Base-by-base conservation (phyloP, 2,113 vertebrate species). In the Anguilla rostrata region DNA sequence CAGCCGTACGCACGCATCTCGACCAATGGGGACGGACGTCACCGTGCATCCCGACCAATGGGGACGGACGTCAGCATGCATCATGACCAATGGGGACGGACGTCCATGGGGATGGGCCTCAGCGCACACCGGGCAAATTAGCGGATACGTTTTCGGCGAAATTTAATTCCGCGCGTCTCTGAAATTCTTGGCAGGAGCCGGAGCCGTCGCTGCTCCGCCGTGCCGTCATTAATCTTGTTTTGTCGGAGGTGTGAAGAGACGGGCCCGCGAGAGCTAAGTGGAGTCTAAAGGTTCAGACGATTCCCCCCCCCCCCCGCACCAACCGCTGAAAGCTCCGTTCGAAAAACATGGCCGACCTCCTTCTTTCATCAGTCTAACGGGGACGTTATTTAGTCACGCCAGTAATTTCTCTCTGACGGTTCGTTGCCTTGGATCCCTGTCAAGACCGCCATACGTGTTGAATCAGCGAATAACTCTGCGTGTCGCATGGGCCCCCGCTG, bases 181-280 rank as follows among this genome's bases (percentile, higher is more conserved):
- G 41, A 91, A 95, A 95, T 94, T 94, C 92, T 93, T 93, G 91
- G 95, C 95, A 95, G 95, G 94, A 93, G 92, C 95, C 92, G 66
- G 43, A 92, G 92, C 91, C 92, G 90, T 95, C 93, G 93, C 92
- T 93, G 89, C 88, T 94, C 93, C 94, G 91, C 90, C 93, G 94
- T 89, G 87, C 88, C 87, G 89, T 91, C 93, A 95, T 96, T 95
- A 95, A 95, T 96, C 95, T 96, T 95, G 92, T 91, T 92, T 93
- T 82, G 86, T 86, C 12, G n/a, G 86, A 29, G 86, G 78, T 40
- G 91, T 57, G 57, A 85, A 86, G 89, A 83, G 88, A 92, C 85
- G 86, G 80, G 34, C 34, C 81, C 39, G 89, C 93, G 89, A 57
- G 92, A 85, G 88, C 20, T 85, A 87, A 87, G 81, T 53, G 63